Conservation (phyloP, 2,113 vertebrate species). For the Rhea americana region DNA sequence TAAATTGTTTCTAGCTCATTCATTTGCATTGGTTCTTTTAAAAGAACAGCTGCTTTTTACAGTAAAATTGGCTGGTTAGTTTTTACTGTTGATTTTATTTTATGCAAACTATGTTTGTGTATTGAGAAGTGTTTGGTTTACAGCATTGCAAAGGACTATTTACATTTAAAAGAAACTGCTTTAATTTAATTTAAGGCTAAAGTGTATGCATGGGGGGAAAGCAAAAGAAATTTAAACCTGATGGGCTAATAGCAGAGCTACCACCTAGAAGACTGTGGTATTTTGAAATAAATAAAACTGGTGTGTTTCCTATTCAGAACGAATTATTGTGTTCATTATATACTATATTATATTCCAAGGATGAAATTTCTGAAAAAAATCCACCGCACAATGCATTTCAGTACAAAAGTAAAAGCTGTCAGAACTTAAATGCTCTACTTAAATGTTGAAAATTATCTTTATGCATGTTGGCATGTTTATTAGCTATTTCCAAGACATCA, state of each 20-base stretch:
- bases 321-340: background rate
- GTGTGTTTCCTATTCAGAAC: background rate
- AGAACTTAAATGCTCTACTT: background rate
- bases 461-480: constrained; percentile 21
- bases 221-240: background rate
- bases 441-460: background rate
- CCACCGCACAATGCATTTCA: background rate
- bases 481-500: constrained; percentile 1
- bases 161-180: background rate
- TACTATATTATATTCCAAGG: background rate
- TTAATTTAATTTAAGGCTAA: background rate
- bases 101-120: background rate
- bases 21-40: background rate
- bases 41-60: background rate
- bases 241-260: background rate
- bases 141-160: background rate
- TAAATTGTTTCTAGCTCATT: background rate
- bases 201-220: background rate
- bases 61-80: background rate
- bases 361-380: background rate
- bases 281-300: background rate
- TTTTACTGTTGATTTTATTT: background rate
- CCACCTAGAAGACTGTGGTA: background rate
- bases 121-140: background rate
- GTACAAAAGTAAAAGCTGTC: background rate